Base-by-base conservation (phyloP, 2,888 invertebrate genomes). In the Megalurothrips usitatus region DNA sequence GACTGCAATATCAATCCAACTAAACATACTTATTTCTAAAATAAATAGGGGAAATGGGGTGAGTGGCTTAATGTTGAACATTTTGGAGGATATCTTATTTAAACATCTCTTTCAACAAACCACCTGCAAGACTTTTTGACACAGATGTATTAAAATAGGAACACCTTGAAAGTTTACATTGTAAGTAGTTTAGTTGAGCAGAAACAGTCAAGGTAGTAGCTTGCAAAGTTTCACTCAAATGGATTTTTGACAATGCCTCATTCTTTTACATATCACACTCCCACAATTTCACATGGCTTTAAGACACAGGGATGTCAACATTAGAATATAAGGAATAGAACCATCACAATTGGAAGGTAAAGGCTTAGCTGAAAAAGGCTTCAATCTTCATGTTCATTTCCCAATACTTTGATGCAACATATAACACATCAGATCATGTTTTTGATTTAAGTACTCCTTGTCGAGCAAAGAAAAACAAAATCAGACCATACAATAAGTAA, bases 141-240 rank as follows among this genome's bases (percentile, higher is more conserved):
- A 75, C 23, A 26, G 68, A 1, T 26, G 68, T 26, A 26, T 26
- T 26, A 26, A 26, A 75, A 75, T 23, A 75, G 26, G 23, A 75
- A 68, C 23, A 68, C 23, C 68, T 12, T 1, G 26, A 26, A 75
- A 75, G 23, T 26, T 26, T 12, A 26, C 23, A 23, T 3, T 10
- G 26, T 75, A 75, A 75, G 68, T 10, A 23, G 2, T 26, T 75
- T 12, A 26, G 68, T 75, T 75, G 68, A 75, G 68, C 68, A 75
- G 68, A 75, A 75, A 75, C 68, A 75, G 68, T 75, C 12, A 75
- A 75, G 58, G 58, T 58, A 58, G 58, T 58, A 14, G 58, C 58
- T 75, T 26, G 26, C 23, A 75, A 75, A 26, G 68, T 75, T 75
- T 75, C 68, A 75, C 68, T 75, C 68, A 75, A 75, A 75, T 75